Base-by-base conservation (phyloP, 2,797 vertebrate species). In the Avahi laniger region DNA sequence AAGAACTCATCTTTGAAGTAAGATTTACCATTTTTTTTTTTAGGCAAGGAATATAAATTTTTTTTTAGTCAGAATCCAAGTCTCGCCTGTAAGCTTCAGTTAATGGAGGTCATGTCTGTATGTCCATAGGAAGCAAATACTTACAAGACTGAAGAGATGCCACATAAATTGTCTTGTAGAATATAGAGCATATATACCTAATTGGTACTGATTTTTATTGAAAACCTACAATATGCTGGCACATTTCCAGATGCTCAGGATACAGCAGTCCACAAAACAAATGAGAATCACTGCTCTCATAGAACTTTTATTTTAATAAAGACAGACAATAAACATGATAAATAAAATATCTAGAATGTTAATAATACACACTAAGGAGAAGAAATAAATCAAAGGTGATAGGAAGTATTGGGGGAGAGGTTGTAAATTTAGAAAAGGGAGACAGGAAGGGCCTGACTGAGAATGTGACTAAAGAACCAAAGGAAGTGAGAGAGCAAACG, bases 41-140 rank as follows among this genome's bases (percentile, higher is more conserved):
- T 38, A 54, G 46, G 38, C 63, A 11, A 76, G 17, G 1, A 20
- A 82, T 57, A 59, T 41, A 69, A 69, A 15, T 10, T n/a, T 1
- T 82, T 82, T 86, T 93, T 94, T 87, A 94, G 52, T 87, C 18
- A 94, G 43, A 81, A 82, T 54, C 38, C 35, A 95, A 69, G 35
- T 63, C 30, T 82, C 70, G 15, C 22, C 75, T 90, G 4, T 85
- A 86, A 86, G 13, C 20, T 76, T 80, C 61, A 88, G 17, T 76
- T 59, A 69, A 46, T 61, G n/a, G 9, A 75, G 81, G 26, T 76
- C 35, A 48, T 63, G 14, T 69, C 38, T 35, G 11, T 87, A 46
- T 73, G 9, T 24, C 4, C 11, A 63, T 61, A n/a, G 7, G 50
- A 76, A 78, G 35, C 4, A 86, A 70, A 92, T 50, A 63, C 4